Evolutionary conservation across 1,140 invertebrate genomes (phyloP), one percentile per base, ranked within the genome.

Genomic region (Habropoda laboriosa): DNA sequence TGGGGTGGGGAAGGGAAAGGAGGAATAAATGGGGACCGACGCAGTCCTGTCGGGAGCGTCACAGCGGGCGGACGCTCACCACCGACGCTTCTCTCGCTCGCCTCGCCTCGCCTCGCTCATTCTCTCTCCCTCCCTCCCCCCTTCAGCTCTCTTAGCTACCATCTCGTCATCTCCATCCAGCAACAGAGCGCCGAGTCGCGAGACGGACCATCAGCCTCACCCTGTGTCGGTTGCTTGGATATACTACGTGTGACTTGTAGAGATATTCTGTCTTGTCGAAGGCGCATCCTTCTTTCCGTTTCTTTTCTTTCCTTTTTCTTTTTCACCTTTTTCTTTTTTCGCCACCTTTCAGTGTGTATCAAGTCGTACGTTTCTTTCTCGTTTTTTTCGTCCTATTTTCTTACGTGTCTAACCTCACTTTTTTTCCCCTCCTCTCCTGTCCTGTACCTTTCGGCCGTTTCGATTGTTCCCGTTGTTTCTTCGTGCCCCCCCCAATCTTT

Each of bases 11-110:
- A 83, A 51, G 86, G 89, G 83, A 86, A 78, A 84, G 82, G 82
- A 86, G 76, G 86, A 83, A 80, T 85, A 89, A 88, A 88, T 89
- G 87, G 87, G 85, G 85, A 89, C 83, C 84, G 89, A 90, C 86
- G 89, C 92, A 93, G 92, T 93, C 89, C 92, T 92, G 89, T 91
- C 90, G 89, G 91, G 88, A 92, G 90, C 92, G 91, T 89, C 88
- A 83, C 83, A 87, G 88, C 87, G 89, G 86, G 84, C 90, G 88
- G 91, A 91, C 89, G 90, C 86, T 89, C 87, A 86, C 68, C 85
- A 87, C 86, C 83, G 80, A 81, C 83, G 83, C 80, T 82, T 86
- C 73, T 85, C 82, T 81, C 79, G 76, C 76, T 81, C 74, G 74
- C 80, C 61, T 86, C 81, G 68, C 78, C 83, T 85, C 83, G 80